Percentiles rank a stretch among this genome's conserved stretches.
phyloP scores from a whole-genome alignment of 2,797 vertebrate genomes.

The Ctenochaetus hawaiiensis region DNA sequence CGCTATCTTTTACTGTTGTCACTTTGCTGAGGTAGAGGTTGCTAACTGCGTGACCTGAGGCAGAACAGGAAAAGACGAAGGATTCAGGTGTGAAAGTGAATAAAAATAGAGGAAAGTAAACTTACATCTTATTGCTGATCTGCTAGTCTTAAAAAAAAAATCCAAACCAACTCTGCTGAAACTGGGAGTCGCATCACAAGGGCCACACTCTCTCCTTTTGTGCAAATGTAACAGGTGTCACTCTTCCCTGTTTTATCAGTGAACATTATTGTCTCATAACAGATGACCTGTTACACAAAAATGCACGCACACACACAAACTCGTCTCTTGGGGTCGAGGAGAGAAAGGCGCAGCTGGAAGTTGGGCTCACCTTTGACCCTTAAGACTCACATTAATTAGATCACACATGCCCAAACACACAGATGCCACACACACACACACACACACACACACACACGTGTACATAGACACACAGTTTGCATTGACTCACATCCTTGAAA shows the following conservation, averaged over 20 bases:
- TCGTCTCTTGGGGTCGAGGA: slow-evolving; percentile 38
- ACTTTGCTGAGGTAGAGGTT: slow-evolving; percentile 58
- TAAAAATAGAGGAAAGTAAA: neutral
- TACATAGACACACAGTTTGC: slow-evolving; percentile 10
- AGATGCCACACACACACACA: neutral
- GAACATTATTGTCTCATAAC: slow-evolving; percentile 33
- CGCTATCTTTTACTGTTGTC: slow-evolving; percentile 67
- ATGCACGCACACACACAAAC: slow-evolving; percentile 17
- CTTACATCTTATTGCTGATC: slow-evolving; percentile 12
- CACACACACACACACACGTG: neutral
- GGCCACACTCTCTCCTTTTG: neutral
- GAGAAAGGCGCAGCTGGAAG: slow-evolving; percentile 65
- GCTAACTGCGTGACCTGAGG: slow-evolving; percentile 41
- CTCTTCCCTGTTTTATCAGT: slow-evolving; percentile 19
- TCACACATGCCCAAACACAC: slow-evolving; percentile 30
- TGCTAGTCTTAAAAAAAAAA: slow-evolving; percentile 10
- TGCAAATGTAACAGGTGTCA: slow-evolving; percentile 52
- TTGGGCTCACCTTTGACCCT: slow-evolving; percentile 68
- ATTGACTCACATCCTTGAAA: slow-evolving; percentile 19
- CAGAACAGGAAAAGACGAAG: slow-evolving; percentile 25
- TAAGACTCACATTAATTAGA: slow-evolving; percentile 53
- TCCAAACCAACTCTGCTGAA: neutral
- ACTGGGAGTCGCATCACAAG: neutral
- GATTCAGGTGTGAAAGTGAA: neutral
- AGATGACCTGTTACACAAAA: slow-evolving; percentile 33